phyloP scores from a whole-genome alignment of 2,888 invertebrate species.

The Drosophila koepferae region DNA sequence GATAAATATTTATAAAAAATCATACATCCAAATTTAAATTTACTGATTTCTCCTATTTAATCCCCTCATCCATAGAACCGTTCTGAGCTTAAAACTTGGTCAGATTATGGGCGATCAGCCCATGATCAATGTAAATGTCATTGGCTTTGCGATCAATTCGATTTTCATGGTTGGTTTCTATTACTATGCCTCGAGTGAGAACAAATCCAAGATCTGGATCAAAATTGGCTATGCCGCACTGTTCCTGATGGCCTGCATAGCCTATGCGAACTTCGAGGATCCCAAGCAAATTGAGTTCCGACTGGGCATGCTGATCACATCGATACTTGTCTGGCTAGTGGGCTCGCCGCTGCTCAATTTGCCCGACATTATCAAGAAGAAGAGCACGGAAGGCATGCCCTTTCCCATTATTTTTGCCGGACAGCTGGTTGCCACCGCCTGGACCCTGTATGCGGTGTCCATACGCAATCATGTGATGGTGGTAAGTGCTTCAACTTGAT shows the following conservation, averaged over 20 bases:
- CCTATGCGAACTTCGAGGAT: constrained; percentile 89
- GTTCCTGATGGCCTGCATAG: constrained; percentile 87
- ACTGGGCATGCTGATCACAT: constrained; percentile 90
- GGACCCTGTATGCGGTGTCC: constrained; percentile 83
- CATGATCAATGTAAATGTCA: constrained; percentile 92
- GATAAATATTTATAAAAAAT: neutral
- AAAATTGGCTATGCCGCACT: constrained; percentile 87
- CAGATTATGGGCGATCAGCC: constrained; percentile 90
- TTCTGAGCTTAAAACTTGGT: constrained; percentile 92
- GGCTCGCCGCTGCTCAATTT: constrained; percentile 90
- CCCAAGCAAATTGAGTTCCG: constrained; percentile 88
- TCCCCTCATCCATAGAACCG: constrained; percentile 86
- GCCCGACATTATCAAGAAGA: constrained; percentile 91
- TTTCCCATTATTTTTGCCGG: constrained; percentile 95
- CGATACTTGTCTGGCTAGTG: constrained; percentile 87
- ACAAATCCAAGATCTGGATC: constrained; percentile 86
- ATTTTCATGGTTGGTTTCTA: constrained; percentile 89
- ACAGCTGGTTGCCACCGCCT: constrained; percentile 88
- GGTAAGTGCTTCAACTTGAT: constrained; percentile 63
- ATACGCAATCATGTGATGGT: constrained; percentile 80
- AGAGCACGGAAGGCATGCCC: constrained; percentile 94
- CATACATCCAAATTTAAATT: neutral
- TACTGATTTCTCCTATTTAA: neutral
- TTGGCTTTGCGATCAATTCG: constrained; percentile 90
- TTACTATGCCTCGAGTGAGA: constrained; percentile 87